Evolutionary conservation across 2,888 invertebrate genomes (phyloP), one percentile per base, ranked within the genome.

Genomic region (Schizaphis graminum): DNA sequence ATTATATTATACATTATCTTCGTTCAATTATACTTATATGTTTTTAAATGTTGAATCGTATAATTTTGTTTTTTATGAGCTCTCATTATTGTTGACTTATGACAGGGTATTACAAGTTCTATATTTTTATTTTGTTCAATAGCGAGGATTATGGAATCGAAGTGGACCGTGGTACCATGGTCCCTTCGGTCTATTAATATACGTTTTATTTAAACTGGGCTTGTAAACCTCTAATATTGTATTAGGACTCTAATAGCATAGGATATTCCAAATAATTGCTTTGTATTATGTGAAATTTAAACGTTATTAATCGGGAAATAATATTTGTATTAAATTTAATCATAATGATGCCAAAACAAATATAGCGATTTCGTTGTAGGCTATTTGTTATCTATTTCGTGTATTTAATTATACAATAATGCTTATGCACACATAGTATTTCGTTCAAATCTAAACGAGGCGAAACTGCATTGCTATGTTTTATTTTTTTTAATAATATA

Each of bases 221-320:
- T 57, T 56, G 41, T 85, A 56, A 92, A 87, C 24, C 24, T 85
- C n/a, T 56, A 47, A 35, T 85, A 49, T 49, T 61, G 86, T 86
- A 61, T 86, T 86, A 56, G 56, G 47, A 86, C 21, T 91, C 24
- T 67, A 21, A 85, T 91, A 85, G n/a, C 7, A 47, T 86, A 56
- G 47, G 10, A 24, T 44, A 87, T 86, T 86, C 4, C 35, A 61
- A 92, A 87, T 92, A 87, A 86, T 92, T 91, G n/a, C 21, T 91
- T 57, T 86, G 86, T 91, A 91, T 86, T 57, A 47, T 91, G 35
- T 41, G 28, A 56, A n/a, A 41, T 84, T 56, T 56, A 84, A 85
- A 44, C 56, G 44, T 8, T 84, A 44, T 84, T 44, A 28, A 91
- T 28, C 26, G 41, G 24, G 26, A 91, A 53, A 35, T 77, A 91